A percentile compares a stretch with the other conserved stretches of the same genome.
phyloP scores from a whole-genome alignment of 2,797 vertebrate species.

The Mionectes olivaceus region DNA sequence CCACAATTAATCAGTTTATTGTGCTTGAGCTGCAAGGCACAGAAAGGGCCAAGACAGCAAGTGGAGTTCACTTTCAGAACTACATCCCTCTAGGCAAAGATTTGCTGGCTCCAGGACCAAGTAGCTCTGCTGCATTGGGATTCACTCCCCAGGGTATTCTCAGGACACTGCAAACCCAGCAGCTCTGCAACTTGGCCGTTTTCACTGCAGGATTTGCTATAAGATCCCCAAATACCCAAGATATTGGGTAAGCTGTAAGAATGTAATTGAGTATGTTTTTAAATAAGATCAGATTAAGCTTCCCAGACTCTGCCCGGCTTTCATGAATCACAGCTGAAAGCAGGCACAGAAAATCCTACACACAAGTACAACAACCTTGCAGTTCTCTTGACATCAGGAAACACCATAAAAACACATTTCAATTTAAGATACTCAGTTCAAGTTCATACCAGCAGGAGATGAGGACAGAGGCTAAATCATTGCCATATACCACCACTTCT shows the following conservation, averaged over 20 bases:
- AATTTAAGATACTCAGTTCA: background rate
- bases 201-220: background rate
- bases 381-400: background rate
- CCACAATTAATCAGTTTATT: background rate
- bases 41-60: background rate
- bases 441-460: background rate
- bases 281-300: background rate
- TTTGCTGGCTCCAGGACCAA: background rate
- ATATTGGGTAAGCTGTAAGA: background rate
- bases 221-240: background rate
- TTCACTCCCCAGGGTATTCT: rapidly evolving
- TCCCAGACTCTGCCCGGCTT: background rate
- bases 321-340: background rate
- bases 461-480: background rate
- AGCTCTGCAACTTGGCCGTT: background rate
- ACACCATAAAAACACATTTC: background rate
- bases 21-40: background rate
- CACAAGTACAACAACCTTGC: background rate
- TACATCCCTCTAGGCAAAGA: background rate
- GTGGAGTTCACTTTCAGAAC: background rate
- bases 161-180: background rate
- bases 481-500: background rate
- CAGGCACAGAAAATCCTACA: background rate
- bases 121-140: background rate
- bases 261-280: background rate